Percentiles rank a stretch among this genome's conserved stretches.
Evolutionary conservation across 92 coral and sea anemone genomes (phyloP).

Genomic region (Pocillopora grandis): DNA sequence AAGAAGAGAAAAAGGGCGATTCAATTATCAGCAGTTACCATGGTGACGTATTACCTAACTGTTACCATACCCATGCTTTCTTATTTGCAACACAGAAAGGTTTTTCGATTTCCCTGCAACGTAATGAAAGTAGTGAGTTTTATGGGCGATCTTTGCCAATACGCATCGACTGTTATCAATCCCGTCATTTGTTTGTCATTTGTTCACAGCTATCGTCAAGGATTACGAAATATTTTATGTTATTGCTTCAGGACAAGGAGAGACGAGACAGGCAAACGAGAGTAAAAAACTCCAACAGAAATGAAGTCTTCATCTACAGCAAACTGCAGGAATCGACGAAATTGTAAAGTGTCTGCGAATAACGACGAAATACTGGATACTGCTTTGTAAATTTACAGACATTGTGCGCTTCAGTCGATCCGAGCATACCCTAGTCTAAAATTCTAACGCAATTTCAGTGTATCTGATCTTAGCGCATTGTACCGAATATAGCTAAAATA

Average conservation of each 20-base stretch:
- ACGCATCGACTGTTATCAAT: neutral
- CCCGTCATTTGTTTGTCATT: constrained; percentile 3
- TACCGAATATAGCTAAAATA: too few relatives aligned
- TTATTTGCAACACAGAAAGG: too few relatives aligned
- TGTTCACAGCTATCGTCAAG: constrained; percentile 9
- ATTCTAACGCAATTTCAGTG: neutral
- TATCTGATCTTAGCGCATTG: too few relatives aligned
- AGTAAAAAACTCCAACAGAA: neutral
- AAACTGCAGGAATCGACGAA: neutral
- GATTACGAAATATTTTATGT: neutral
- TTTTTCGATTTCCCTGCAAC: neutral
- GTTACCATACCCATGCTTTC: neutral
- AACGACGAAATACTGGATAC: neutral
- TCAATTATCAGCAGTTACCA: neutral
- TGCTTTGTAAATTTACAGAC: neutral
- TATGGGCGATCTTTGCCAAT: neutral
- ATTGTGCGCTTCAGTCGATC: neutral
- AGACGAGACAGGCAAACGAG: neutral
- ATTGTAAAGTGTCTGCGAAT: neutral
- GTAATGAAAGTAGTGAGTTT: too few relatives aligned
- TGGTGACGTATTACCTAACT: neutral
- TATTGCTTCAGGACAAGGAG: neutral
- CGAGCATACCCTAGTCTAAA: neutral
- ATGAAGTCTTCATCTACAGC: neutral
- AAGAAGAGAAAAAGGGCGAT: constrained; percentile 3